Conservation (phyloP, 2,113 vertebrate species). For the Strix uralensis region DNA sequence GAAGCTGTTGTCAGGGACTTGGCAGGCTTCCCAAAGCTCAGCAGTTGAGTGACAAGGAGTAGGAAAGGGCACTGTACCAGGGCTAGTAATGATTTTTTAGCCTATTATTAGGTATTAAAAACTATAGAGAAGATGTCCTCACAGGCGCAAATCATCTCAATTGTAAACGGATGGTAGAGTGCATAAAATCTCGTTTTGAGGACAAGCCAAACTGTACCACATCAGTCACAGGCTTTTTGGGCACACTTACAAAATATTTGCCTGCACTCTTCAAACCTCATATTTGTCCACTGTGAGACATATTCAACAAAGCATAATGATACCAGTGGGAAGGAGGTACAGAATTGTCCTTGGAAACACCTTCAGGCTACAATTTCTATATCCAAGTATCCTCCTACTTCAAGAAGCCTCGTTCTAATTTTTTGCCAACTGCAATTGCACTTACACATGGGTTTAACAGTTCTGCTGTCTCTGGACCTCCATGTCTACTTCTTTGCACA, state of each 20-base stretch:
- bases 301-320: neutral
- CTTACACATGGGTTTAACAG: neutral
- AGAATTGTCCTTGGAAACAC: neutral
- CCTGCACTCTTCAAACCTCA: neutral
- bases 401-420: neutral
- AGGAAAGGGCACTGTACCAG: neutral
- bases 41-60: neutral
- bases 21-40: conserved; percentile 1
- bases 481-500: neutral
- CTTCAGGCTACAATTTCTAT: neutral
- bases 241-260: neutral
- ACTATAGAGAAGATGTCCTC: neutral
- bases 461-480: neutral
- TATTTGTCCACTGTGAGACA: neutral
- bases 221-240: neutral
- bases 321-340: neutral
- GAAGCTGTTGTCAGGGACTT: neutral
- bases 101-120: neutral
- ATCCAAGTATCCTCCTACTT: neutral
- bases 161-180: neutral
- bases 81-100: neutral
- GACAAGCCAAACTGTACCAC: neutral
- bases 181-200: neutral
- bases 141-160: neutral
- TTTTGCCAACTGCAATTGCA: neutral